These are phyloP conservation scores for Varecia variegata DNA, from an alignment of 2,797 vertebrate genomes.

Conservation along the genomic window DNA sequence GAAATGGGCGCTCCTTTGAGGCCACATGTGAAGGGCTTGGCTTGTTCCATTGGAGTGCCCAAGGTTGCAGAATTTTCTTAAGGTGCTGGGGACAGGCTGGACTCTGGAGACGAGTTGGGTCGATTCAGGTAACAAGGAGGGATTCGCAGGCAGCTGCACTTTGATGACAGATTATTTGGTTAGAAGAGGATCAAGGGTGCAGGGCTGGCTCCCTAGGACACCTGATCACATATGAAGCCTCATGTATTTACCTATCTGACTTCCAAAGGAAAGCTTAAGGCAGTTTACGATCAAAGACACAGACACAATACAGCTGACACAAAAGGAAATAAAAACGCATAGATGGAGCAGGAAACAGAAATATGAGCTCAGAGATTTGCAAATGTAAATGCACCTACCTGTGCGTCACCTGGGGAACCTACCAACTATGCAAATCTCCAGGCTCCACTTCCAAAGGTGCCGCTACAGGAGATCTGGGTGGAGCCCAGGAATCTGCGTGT, in stretches of 20 bases:
- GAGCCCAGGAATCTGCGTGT: neutral
- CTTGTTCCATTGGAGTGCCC: neutral
- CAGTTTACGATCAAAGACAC: neutral
- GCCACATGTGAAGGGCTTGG: neutral
- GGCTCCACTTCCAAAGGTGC: neutral
- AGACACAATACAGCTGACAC: slow-evolving; percentile 48
- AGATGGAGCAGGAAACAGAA: neutral
- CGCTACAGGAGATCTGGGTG: too few species aligned
- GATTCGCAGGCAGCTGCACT: neutral
- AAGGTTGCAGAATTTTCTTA: neutral
- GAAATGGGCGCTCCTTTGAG: neutral
- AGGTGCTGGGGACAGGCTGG: neutral
- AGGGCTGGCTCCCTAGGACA: neutral
- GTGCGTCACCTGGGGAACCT: neutral
- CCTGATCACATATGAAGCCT: neutral
- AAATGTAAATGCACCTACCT: neutral
- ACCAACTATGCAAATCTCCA: neutral
- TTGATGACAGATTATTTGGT: neutral
- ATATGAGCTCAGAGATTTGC: neutral
- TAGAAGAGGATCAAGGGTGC: neutral
- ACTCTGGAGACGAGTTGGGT: neutral
- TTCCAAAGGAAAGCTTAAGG: slow-evolving; percentile 42
- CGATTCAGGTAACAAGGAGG: neutral
- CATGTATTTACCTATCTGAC: neutral
- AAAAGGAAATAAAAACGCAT: slow-evolving; percentile 21